Percentiles rank a stretch among this genome's conserved stretches.
These are phyloP conservation scores for Rattus rattus DNA, from an alignment of 2,113 vertebrate genomes.

Conservation along the genomic window DNA sequence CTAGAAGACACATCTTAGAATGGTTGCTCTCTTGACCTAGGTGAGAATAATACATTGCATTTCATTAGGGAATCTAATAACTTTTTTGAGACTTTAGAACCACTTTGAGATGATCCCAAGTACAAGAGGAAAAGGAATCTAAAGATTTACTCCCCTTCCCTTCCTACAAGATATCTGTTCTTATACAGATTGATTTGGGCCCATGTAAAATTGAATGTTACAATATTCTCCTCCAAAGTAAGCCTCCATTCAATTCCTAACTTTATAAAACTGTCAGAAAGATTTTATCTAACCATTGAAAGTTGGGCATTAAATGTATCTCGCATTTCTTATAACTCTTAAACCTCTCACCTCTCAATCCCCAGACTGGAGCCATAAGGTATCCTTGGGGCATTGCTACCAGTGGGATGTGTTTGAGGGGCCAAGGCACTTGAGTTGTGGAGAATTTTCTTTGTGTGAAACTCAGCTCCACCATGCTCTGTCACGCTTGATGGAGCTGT, in stretches of 20 bases:
- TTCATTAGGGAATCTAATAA: background rate
- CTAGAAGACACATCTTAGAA: background rate
- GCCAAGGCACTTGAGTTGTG: background rate
- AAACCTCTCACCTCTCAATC: background rate
- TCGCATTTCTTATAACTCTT: background rate
- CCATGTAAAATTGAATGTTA: slow-evolving; percentile 33
- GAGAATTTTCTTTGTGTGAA: slow-evolving; percentile 69
- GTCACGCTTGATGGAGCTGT: slow-evolving; percentile 68
- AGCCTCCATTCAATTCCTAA: slow-evolving; percentile 2
- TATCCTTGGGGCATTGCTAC: background rate
- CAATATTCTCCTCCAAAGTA: background rate
- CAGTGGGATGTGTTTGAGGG: background rate
- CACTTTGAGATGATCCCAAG: background rate
- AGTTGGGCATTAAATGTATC: background rate
- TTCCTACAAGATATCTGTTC: background rate
- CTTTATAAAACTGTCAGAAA: slow-evolving; percentile 39
- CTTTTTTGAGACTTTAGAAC: background rate
- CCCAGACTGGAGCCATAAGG: background rate
- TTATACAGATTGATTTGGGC: background rate
- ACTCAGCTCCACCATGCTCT: slow-evolving; percentile 48
- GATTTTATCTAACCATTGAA: slow-evolving; percentile 24
- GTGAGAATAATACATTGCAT: background rate
- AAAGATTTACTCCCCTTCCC: background rate
- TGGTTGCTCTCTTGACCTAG: background rate
- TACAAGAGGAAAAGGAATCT: background rate